Percentiles rank a stretch among this genome's conserved stretches.
Evolutionary conservation across 2,113 vertebrate genomes (phyloP).

Genomic region (Scopus umbretta): DNA sequence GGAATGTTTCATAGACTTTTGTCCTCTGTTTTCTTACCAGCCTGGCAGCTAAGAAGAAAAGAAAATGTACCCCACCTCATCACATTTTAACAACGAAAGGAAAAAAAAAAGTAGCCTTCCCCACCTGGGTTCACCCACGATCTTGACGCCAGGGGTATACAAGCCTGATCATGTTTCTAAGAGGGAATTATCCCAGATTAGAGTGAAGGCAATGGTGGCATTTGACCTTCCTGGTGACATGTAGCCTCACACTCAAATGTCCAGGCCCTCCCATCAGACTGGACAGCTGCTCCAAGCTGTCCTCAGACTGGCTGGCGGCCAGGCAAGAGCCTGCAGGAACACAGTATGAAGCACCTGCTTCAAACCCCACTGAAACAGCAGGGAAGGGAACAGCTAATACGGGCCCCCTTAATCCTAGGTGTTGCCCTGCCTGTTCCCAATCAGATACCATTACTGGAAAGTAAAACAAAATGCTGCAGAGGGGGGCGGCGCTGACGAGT

Average conservation of each 20-base stretch:
- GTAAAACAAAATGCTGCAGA: not conserved
- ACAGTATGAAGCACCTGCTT: conserved; percentile 46
- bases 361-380: not conserved
- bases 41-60: not conserved
- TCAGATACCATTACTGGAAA: not conserved
- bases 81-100: not conserved
- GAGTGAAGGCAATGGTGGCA: not conserved
- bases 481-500: not conserved
- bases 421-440: not conserved
- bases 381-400: not conserved
- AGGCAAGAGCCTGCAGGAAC: conserved; percentile 49
- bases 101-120: not conserved
- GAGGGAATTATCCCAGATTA: conserved; percentile 55
- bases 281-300: conserved; percentile 64
- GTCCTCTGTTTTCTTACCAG: not conserved
- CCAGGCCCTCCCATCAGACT: not conserved
- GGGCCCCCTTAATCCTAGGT: conserved; percentile 3
- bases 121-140: not conserved
- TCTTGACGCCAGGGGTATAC: not conserved
- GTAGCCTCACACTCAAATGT: conserved; percentile 29
- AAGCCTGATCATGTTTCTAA: conserved; percentile 31
- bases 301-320: conserved; percentile 74
- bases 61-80: not conserved
- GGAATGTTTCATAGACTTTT: not conserved
- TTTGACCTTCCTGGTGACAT: conserved; percentile 62